phyloP scores from a whole-genome alignment of 2,888 invertebrate genomes.

The Antheraea yamamai region DNA sequence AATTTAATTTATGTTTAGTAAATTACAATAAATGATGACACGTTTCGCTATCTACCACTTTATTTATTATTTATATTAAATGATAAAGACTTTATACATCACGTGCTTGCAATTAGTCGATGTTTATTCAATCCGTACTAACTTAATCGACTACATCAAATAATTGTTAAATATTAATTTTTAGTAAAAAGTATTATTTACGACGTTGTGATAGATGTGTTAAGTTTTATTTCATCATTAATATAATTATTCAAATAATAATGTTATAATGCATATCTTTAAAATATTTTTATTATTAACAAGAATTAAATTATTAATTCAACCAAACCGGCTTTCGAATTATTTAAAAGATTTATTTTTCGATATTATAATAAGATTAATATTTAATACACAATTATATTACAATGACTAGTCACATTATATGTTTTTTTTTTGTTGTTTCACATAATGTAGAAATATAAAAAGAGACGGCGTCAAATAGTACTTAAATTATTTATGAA shows the following conservation, averaged over 20 bases:
- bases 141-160: neutral
- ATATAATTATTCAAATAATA: slow-evolving; percentile 20
- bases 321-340: neutral
- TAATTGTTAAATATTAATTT: neutral
- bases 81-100: neutral
- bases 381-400: neutral
- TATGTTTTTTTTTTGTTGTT: neutral
- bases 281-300: neutral
- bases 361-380: neutral
- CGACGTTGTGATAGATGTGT: slow-evolving; percentile 33
- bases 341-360: neutral
- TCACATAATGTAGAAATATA: neutral
- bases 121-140: neutral
- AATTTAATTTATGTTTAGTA: neutral
- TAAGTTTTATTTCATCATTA: slow-evolving; percentile 19
- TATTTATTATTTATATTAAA: neutral
- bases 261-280: slow-evolving; percentile 21
- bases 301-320: neutral
- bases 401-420: neutral
- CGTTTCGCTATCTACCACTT: neutral
- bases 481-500: neutral
- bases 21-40: neutral
- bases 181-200: neutral
- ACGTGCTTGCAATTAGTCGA: neutral
- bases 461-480: neutral